phyloP scores from a whole-genome alignment of 2,797 vertebrate genomes.

The Tenualosa ilisha region DNA sequence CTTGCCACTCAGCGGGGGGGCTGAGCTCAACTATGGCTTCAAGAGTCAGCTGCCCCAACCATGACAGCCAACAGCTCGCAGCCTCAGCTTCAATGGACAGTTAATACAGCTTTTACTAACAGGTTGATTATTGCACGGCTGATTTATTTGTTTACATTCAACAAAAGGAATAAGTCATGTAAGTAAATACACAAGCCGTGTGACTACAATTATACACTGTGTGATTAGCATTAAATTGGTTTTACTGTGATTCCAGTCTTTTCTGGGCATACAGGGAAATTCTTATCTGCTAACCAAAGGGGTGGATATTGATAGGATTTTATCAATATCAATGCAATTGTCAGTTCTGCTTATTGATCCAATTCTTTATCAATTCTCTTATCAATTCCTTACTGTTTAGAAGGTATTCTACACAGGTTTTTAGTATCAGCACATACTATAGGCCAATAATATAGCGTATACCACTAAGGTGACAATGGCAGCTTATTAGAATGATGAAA shows the following conservation, averaged over 20 bases:
- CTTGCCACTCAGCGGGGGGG: constrained; percentile 78
- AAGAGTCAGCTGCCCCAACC: constrained; percentile 69
- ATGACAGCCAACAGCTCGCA: neutral
- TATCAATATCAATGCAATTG: too few relatives aligned
- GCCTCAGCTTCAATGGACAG: neutral
- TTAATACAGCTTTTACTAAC: neutral
- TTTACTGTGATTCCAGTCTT: neutral
- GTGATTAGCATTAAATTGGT: neutral
- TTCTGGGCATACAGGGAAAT: neutral
- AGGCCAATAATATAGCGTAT: too few relatives aligned
- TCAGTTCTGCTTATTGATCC: too few relatives aligned
- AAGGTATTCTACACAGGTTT: too few relatives aligned
- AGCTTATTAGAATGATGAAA: too few relatives aligned
- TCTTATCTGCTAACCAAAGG: neutral
- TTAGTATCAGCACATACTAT: too few relatives aligned
- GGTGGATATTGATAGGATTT: too few relatives aligned
- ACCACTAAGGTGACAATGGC: too few relatives aligned
- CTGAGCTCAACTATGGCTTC: constrained; percentile 78
- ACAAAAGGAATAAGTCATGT: neutral
- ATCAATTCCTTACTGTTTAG: too few relatives aligned
- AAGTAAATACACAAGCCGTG: neutral
- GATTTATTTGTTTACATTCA: neutral
- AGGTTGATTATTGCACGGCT: neutral
- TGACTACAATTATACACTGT: neutral
- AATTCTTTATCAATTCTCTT: too few relatives aligned